A percentile compares a stretch with the other conserved stretches of the same genome.
phyloP scores from a whole-genome alignment of 2,888 invertebrate genomes.

The Lepeophtheirus nordmannii region DNA sequence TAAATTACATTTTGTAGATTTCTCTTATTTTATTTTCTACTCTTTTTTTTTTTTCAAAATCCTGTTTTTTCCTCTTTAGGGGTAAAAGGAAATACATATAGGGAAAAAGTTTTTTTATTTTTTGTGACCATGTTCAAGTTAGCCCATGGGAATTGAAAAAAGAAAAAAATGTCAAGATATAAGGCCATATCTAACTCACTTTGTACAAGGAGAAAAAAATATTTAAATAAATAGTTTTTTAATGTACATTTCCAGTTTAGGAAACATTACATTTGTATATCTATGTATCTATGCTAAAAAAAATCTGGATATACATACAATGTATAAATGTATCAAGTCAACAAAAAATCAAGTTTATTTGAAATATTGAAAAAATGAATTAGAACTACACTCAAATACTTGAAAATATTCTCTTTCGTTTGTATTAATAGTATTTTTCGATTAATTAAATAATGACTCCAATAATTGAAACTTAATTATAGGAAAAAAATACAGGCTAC shows the following conservation, averaged over 20 bases:
- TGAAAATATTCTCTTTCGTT: too few species aligned
- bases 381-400: too few species aligned
- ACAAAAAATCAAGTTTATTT: too few species aligned
- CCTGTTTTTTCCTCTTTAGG: background rate
- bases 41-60: background rate
- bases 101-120: background rate
- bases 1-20: background rate
- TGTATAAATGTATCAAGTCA: too few species aligned
- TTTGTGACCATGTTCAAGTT: slow-evolving; percentile 1
- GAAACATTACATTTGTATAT: too few species aligned
- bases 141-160: background rate
- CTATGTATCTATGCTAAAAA: too few species aligned
- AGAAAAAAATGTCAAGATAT: background rate
- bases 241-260: background rate
- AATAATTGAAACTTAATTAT: too few species aligned
- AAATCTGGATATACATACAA: too few species aligned
- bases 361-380: too few species aligned
- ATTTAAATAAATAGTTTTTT: slow-evolving; percentile 1
- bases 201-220: background rate
- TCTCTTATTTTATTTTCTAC: background rate
- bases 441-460: too few species aligned
- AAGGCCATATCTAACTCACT: background rate
- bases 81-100: background rate
- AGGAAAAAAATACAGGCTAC: too few species aligned
- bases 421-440: too few species aligned